These are phyloP conservation scores for Catharus bicknelli DNA, from an alignment of 2,113 vertebrate genomes.

Conservation along the genomic window DNA sequence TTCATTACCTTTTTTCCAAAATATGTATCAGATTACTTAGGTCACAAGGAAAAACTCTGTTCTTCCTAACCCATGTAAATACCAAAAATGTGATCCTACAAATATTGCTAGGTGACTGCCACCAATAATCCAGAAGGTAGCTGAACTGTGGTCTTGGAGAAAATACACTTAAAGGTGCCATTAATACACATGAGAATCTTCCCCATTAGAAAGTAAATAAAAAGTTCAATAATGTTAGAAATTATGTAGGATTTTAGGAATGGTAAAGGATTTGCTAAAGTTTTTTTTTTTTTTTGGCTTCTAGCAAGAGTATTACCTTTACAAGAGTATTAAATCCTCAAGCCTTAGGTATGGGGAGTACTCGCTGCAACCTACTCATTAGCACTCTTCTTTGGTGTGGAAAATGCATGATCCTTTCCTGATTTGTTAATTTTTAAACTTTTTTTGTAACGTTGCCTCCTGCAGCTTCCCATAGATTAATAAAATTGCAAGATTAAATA, in stretches of 20 bases:
- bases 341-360: background rate
- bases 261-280: background rate
- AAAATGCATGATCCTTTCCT: background rate
- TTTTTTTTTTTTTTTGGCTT: background rate
- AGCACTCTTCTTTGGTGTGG: background rate
- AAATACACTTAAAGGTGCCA: background rate
- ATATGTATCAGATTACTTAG: background rate
- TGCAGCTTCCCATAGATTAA: background rate
- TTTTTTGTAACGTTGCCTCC: background rate
- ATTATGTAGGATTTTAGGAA: background rate
- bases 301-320: background rate
- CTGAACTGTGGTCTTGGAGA: background rate
- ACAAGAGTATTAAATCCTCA: background rate
- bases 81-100: background rate
- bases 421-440: background rate
- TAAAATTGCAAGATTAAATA: background rate
- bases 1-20: background rate
- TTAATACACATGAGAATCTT: background rate
- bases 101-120: background rate
- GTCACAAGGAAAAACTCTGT: background rate
- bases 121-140: background rate
- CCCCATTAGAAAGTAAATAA: background rate
- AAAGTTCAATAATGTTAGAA: background rate
- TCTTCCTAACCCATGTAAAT: background rate
- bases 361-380: background rate